Base-by-base conservation (phyloP, 2,113 vertebrate species). In the Rhea americana region DNA sequence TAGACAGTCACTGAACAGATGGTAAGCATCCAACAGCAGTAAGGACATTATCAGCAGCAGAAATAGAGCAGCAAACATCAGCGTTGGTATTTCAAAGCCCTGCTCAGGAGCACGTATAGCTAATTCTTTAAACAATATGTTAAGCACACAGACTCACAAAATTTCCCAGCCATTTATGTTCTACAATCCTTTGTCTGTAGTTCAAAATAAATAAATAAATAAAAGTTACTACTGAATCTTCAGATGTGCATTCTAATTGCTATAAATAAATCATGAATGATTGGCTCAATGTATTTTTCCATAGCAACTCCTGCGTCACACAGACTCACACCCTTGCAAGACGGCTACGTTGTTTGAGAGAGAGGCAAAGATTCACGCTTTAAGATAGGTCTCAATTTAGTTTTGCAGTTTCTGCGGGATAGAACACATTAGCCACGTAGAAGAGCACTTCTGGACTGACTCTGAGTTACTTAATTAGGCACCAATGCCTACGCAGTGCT, bases 221-320 rank as follows among this genome's bases (percentile, higher is more conserved):
- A 79, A 91, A 85, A 93, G 77, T 92, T 91, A 82, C 90, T 87
- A 78, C 70, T 91, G 84, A 93, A 91, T 92, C 72, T 86, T 86
- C 72, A 71, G 86, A 89, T 76, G 68, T 95, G 93, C 92, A 79
- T 95, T 94, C 92, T 97, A 97, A 97, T 96, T 93, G 86, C 91
- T 96, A 93, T 93, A 96, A 97, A 97, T 97, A 97, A 96, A 97
- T 95, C 95, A 95, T 82, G 86, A 96, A 76, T 96, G 92, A 97
- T 94, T 96, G 92, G 95, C 93, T 95, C 87, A 73, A 82, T 81
- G 87, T 83, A 95, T 95, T 96, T 96, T 97, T 89, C 95, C 95
- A 96, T 96, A 93, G 97, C 94, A 97, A 97, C 96, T 94, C 90
- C 78, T 88, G 91, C 94, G 88, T 96, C 96, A 96, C 56, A 50